Evolutionary conservation across 2,888 invertebrate genomes (phyloP), one percentile per base, ranked within the genome.

Genomic region (Archips xylosteana): DNA sequence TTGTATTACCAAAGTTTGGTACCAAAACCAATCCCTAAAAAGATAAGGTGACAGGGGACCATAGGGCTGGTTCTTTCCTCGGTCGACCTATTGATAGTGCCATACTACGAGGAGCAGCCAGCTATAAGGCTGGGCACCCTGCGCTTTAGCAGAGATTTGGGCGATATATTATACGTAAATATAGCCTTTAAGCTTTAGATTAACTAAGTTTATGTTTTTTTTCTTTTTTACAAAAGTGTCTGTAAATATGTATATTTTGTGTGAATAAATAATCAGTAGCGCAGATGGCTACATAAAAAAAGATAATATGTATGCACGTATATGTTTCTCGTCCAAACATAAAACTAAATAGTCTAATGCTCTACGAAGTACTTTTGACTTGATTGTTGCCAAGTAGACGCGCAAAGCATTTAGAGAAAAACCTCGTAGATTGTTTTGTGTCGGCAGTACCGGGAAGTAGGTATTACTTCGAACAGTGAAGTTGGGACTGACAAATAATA

Each of bases 361-460:
- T 34, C 39, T 39, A 39, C 49, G 34, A 49, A 57, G 59, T 65
- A 65, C 59, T 36, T 61, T 34, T 34, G 47, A 45, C 61, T 66
- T 42, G 34, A 71, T 66, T 71, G 71, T 66, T 71, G 60, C 36
- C 51, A 71, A 71, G 54, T 45, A 66, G 54, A 72, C 67, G 45
- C 54, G 36, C 54, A 62, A 45, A 62, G 67, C 66, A 66, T 61
- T 34, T 57, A 1, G n/a, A 62, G 62, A 15, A 62, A 72, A 72
- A 47, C 62, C 72, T 47, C 39, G 45, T 32, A 72, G 67, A 67
- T 72, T 67, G 57, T 72, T 72, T 67, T 45, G 62, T 67, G 65
- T 51, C 47, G 59, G 45, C 49, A 5, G 15, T 59, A 54, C 15
- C 12, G 57, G 51, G 49, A 51, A 49, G n/a, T 66, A 66, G 39